These are phyloP conservation scores for Trichomalopsis sarcophagae DNA, from an alignment of 1,140 invertebrate species.

Conservation along the genomic window DNA sequence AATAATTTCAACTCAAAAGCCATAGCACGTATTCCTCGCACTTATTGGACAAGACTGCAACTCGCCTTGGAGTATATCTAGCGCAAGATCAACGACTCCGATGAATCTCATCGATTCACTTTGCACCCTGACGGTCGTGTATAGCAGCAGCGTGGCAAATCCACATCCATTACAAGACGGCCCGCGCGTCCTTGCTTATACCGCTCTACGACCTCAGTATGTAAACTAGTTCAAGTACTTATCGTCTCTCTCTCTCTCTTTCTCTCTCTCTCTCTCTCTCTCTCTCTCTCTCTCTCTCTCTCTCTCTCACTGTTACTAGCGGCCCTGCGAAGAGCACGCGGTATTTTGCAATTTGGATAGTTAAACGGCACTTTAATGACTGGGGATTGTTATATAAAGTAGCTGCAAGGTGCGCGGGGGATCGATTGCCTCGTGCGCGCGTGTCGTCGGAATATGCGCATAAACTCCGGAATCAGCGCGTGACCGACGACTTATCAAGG, in stretches of 20 bases:
- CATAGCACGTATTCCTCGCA: no score
- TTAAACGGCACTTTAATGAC: constrained; percentile 8
- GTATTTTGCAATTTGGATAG: constrained; percentile 14
- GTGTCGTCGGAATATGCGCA: background rate
- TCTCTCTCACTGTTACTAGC: background rate
- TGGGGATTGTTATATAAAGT: background rate
- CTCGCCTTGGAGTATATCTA: background rate
- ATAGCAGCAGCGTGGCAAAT: background rate
- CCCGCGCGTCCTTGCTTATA: background rate
- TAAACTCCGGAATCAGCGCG: background rate
- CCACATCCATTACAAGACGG: background rate
- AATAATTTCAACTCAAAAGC: no score
- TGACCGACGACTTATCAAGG: background rate
- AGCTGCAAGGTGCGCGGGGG: no score
- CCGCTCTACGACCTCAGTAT: background rate
- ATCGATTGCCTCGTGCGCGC: background rate
- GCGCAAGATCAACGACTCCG: background rate
- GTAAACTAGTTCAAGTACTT: constrained; percentile 21
- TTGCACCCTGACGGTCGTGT: background rate
- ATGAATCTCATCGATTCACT: constrained; percentile 16
- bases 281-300: background rate
- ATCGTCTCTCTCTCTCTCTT: background rate
- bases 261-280: no score
- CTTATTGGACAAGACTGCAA: background rate
- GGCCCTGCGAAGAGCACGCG: background rate